Evolutionary conservation across 2,113 vertebrate genomes (phyloP).

Genomic region (Athene noctua): DNA sequence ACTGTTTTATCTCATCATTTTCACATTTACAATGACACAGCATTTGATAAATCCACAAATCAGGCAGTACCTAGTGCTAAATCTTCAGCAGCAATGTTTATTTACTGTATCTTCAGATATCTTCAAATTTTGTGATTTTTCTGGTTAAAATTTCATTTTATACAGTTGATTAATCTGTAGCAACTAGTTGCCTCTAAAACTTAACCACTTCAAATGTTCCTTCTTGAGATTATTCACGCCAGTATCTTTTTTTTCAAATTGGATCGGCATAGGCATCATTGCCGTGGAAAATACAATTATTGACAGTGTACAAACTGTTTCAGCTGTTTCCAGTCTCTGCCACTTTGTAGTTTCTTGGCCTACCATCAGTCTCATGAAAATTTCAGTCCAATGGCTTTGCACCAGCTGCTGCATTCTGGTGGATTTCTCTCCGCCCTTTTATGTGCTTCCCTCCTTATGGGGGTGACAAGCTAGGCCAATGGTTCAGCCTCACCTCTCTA

Average conservation of each 20-base stretch:
- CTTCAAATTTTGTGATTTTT: constrained; percentile 33
- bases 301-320: constrained; percentile 24
- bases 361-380: constrained; percentile 46
- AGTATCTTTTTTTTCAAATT: neutral
- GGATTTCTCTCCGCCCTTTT: constrained; percentile 53
- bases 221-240: constrained; percentile 3
- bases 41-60: constrained; percentile 34
- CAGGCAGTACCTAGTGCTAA: neutral
- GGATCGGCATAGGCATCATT: constrained; percentile 16
- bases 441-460: constrained; percentile 7
- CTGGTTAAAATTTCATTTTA: constrained; percentile 35
- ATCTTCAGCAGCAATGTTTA: neutral
- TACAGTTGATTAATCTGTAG: constrained; percentile 38
- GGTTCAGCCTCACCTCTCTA: constrained; percentile 1
- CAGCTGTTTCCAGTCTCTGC: constrained; percentile 21
- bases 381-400: constrained; percentile 38
- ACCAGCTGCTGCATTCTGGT: constrained; percentile 56
- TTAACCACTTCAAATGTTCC: constrained; percentile 17
- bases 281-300: constrained; percentile 41
- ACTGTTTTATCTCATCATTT: constrained; percentile 26
- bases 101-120: neutral
- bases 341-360: constrained; percentile 54
- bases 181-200: neutral
- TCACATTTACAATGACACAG: neutral
- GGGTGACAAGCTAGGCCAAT: constrained; percentile 21